phyloP scores from a whole-genome alignment of 2,113 vertebrate species.

The Planiliza haematocheilus region DNA sequence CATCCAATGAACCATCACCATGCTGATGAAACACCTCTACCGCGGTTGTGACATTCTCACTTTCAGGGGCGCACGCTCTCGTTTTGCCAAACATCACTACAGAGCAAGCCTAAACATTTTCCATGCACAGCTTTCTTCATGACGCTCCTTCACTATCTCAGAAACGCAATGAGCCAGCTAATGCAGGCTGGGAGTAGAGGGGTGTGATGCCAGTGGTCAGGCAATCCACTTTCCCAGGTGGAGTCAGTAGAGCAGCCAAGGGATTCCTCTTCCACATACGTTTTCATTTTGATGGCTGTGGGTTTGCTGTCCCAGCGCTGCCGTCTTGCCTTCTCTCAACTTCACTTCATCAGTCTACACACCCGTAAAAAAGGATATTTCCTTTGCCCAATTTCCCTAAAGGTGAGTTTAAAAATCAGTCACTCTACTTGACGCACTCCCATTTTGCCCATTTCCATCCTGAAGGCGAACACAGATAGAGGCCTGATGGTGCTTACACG shows the following conservation, averaged over 20 bases:
- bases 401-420: conserved; percentile 58
- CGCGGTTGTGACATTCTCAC: conserved; percentile 51
- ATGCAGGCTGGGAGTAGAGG: conserved; percentile 27
- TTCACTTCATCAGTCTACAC: conserved; percentile 62
- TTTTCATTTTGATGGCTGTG: conserved; percentile 62
- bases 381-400: conserved; percentile 59
- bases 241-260: conserved; percentile 61
- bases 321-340: conserved; percentile 51
- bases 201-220: neutral
- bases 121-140: conserved; percentile 34
- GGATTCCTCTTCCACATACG: conserved; percentile 49
- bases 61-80: conserved; percentile 21
- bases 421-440: conserved; percentile 30
- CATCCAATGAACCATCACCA: conserved; percentile 43
- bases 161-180: conserved; percentile 66
- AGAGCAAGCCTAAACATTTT: conserved; percentile 40
- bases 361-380: conserved; percentile 59
- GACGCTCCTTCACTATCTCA: conserved; percentile 40
- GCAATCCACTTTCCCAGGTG: conserved; percentile 61
- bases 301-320: conserved; percentile 36
- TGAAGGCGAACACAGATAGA: conserved; percentile 22
- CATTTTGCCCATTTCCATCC: conserved; percentile 22
- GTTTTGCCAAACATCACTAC: conserved; percentile 41
- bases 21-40: conserved; percentile 61
- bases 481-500: conserved; percentile 2